These are phyloP conservation scores for Nemotelus nigrinus DNA, from an alignment of 2,888 invertebrate genomes.

Conservation along the genomic window DNA sequence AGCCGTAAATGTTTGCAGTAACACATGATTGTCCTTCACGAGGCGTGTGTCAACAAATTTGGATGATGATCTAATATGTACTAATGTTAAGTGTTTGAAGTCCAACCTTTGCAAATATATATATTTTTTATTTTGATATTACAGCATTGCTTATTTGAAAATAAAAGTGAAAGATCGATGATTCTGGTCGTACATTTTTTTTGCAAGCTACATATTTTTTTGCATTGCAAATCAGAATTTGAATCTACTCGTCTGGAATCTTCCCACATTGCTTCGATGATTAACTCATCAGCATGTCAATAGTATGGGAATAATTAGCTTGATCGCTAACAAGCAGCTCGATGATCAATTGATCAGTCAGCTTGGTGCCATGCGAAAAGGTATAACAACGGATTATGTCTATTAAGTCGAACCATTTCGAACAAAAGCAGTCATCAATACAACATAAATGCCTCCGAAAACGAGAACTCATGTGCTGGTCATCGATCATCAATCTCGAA, in stretches of 20 bases:
- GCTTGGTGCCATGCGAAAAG: constrained; percentile 42
- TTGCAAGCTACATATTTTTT: no score
- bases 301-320: constrained; percentile 36
- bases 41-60: no score
- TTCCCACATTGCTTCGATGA: constrained; percentile 34
- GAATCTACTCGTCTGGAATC: not conserved
- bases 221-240: no score
- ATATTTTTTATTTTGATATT: no score
- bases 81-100: no score
- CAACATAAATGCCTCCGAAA: constrained; percentile 37
- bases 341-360: constrained; percentile 40
- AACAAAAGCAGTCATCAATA: constrained; percentile 43
- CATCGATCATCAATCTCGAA: constrained; percentile 48
- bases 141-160: no score
- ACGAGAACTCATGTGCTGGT: constrained; percentile 41
- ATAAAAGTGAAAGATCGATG: no score
- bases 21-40: no score
- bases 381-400: constrained; percentile 5
- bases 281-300: constrained; percentile 5
- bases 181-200: no score
- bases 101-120: no score
- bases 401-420: constrained; percentile 26
- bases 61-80: no score
- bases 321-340: constrained; percentile 29
- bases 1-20: no score